Evolutionary conservation across 92 coral and sea anemone genomes (phyloP).

Genomic region (Scolanthus callimorphus): DNA sequence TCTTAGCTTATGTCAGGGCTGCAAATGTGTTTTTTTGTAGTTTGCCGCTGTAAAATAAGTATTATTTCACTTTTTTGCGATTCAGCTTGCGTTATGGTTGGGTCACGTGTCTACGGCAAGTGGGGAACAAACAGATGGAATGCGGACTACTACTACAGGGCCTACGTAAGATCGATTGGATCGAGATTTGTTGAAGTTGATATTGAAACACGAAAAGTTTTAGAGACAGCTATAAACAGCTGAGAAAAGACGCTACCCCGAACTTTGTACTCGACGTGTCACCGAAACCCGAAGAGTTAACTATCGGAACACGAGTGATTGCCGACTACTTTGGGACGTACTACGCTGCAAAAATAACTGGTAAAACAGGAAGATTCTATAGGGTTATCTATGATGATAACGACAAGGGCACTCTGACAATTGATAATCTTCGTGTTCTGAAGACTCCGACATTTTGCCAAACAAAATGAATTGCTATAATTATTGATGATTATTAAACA

Average conservation of each 20-base stretch:
- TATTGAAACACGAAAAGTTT: not conserved
- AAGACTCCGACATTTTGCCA: conserved; percentile 9
- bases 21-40: too few relatives aligned
- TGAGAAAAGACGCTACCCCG: not conserved
- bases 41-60: not conserved
- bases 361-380: not conserved
- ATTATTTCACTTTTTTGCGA: not conserved
- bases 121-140: not conserved
- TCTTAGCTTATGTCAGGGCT: too few relatives aligned
- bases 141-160: conserved; percentile 1
- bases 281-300: conserved; percentile 3
- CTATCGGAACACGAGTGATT: conserved; percentile 11
- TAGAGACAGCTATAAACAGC: not conserved
- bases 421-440: conserved; percentile 3
- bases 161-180: conserved; percentile 8
- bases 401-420: not conserved
- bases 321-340: not conserved
- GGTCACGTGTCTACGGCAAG: conserved; percentile 20
- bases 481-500: not conserved
- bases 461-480: not conserved
- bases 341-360: conserved; percentile 2
- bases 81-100: conserved; percentile 16
- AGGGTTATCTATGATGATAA: conserved; percentile 5
- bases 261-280: conserved; percentile 12
- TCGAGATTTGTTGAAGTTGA: not conserved